A percentile compares a stretch with the other conserved stretches of the same genome.
Conservation (phyloP, 2,113 vertebrate genomes). For the Sinocyclocheilus rhinocerous region DNA sequence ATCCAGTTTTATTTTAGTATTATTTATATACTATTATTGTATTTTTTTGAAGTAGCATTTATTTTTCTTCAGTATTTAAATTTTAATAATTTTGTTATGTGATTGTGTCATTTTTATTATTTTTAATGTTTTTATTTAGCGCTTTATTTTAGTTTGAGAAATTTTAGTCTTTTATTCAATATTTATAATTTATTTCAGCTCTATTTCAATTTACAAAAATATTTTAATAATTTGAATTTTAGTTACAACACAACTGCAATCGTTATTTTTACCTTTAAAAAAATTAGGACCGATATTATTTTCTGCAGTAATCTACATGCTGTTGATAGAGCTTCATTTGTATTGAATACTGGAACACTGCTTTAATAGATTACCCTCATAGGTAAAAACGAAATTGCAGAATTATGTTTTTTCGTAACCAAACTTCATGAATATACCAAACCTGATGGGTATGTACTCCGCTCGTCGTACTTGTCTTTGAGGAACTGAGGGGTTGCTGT, state of each 20-base stretch:
- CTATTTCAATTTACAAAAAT: background rate
- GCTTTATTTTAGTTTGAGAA: background rate
- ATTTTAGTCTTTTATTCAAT: background rate
- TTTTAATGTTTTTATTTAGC: background rate
- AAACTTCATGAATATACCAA: conserved; percentile 40
- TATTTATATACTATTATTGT: background rate
- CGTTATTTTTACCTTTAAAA: background rate
- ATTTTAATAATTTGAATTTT: background rate
- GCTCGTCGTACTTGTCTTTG: conserved; percentile 50
- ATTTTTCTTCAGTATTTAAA: background rate
- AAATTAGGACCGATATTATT: background rate
- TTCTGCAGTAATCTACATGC: background rate
- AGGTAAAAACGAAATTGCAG: background rate
- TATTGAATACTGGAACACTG: background rate
- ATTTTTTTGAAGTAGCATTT: background rate
- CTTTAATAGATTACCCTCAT: background rate
- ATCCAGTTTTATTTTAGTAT: background rate
- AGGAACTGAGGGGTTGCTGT: conserved; percentile 33
- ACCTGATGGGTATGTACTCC: conserved; percentile 57
- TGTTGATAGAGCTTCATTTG: background rate
- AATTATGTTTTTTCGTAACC: background rate
- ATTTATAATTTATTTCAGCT: background rate
- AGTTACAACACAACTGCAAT: background rate
- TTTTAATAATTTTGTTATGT: background rate
- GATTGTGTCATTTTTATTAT: background rate